A percentile compares a stretch with the other conserved stretches of the same genome.
These are phyloP conservation scores for Girardinus metallicus DNA, from an alignment of 2,797 vertebrate genomes.

Conservation along the genomic window DNA sequence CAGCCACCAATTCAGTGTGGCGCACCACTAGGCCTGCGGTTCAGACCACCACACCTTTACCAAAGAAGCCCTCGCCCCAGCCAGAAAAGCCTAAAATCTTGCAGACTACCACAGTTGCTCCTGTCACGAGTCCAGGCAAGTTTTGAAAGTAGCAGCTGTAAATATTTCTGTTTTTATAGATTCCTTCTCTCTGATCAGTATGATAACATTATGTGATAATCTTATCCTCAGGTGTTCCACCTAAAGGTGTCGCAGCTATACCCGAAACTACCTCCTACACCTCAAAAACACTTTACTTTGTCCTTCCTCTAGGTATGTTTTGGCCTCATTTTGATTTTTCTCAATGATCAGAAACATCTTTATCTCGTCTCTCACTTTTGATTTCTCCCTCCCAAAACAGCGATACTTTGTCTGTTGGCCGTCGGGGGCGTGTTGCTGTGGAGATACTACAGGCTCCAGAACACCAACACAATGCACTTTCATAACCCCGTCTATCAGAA, in stretches of 20 bases:
- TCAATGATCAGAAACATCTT: background rate
- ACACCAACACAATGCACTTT: slow-evolving; percentile 91
- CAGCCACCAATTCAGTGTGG: slow-evolving; percentile 15
- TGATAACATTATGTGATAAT: slow-evolving; percentile 18
- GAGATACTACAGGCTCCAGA: slow-evolving; percentile 87
- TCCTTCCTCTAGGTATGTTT: slow-evolving; percentile 85
- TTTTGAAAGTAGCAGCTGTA: slow-evolving; percentile 11
- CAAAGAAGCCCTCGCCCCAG: slow-evolving; percentile 15
- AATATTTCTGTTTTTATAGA: slow-evolving; percentile 1
- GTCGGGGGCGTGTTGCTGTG: slow-evolving; percentile 81
- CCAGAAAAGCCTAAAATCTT: slow-evolving; percentile 19
- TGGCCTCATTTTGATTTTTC: background rate
- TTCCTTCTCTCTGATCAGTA: slow-evolving; percentile 17
- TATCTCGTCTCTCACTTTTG: background rate
- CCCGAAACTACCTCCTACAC: slow-evolving; percentile 39
- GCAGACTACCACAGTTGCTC: slow-evolving; percentile 40
- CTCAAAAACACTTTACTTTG: slow-evolving; percentile 71
- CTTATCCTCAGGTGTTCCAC: slow-evolving; percentile 43
- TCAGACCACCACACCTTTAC: slow-evolving; percentile 25
- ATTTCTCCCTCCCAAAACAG: slow-evolving; percentile 60
- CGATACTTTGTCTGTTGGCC: slow-evolving; percentile 73
- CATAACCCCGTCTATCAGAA: slow-evolving; percentile 95
- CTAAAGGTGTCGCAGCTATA: slow-evolving; percentile 8
- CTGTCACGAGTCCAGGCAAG: slow-evolving; percentile 56
- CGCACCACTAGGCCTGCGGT: slow-evolving; percentile 25